Base-by-base conservation (phyloP, 2,888 invertebrate genomes). In the Parthenolecanium corni region DNA sequence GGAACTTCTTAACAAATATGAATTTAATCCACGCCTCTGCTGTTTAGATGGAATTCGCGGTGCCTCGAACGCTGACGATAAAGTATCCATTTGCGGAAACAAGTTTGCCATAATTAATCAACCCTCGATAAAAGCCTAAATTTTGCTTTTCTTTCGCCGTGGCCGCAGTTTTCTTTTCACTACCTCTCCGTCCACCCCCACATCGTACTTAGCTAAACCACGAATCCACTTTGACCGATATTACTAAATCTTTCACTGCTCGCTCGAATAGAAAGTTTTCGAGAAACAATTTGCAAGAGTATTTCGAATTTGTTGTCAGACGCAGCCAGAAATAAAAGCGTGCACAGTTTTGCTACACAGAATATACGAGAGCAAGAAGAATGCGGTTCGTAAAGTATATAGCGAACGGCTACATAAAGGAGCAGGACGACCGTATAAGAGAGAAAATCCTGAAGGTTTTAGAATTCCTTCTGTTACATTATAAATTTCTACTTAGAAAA, bases 401-500 rank as follows among this genome's bases (percentile, higher is more conserved):
- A 31, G 31, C 21, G 6, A 49, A 24, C 18, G 49, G 14, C 14
- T 14, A 14, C 20, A 12, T 24, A 21, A n/a, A 9, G 3, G 52
- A 52, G 16, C 9, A 40, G 40, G 38, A 40, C 42, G 42, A 21
- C 18, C n/a, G 23, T 54, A 54, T 44, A 42, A 58, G 46, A 58
- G 49, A 58, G 58, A 58, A 58, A 58, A 58, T 58, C 46, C 58
- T 47, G 58, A 58, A 58, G 58, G 58, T 58, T 31, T 58, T 58
- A 58, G 58, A 58, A 58, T 58, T 58, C 58, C 58, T 58, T 49
- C 58, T 58, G 38, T 49, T 58, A 58, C 58, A 58, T 58, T 58
- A 58, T 58, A 58, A 49, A 58, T 58, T 58, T 58, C 58, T 58
- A 47, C 58, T 58, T 58, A 58, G 58, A 58, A 49, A 56, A 56